Evolutionary conservation across 1,140 invertebrate genomes (phyloP).

Genomic region (Apolygus lucorum): DNA sequence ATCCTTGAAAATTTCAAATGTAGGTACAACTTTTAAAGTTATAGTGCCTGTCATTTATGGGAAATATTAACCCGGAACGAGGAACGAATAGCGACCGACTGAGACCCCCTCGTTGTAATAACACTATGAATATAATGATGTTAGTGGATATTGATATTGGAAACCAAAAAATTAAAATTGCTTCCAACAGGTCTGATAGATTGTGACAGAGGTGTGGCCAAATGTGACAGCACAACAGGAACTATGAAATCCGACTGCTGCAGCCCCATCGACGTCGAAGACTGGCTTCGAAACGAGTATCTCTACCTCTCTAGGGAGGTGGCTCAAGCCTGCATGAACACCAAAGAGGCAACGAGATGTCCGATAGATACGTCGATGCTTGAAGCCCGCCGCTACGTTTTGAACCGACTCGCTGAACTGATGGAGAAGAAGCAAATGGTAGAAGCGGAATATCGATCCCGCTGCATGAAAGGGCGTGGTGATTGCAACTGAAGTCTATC

Average conservation of each 20-base stretch:
- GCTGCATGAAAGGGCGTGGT: too few relatives aligned
- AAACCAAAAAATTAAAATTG: neutral
- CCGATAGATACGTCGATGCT: neutral
- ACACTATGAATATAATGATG: neutral
- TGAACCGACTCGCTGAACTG: conserved; percentile 1
- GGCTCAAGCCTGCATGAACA: neutral
- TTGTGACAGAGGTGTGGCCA: neutral
- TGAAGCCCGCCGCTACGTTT: neutral
- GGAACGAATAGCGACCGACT: neutral
- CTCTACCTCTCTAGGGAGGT: neutral
- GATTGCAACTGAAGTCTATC: too few relatives aligned
- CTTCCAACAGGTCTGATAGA: neutral
- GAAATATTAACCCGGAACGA: too few relatives aligned
- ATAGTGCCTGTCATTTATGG: too few relatives aligned
- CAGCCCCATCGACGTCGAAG: neutral
- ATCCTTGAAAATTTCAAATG: too few relatives aligned
- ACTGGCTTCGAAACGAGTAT: neutral
- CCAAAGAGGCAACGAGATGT: neutral
- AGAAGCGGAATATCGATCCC: neutral
- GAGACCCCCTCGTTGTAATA: too few relatives aligned
- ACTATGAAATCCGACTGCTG: neutral
- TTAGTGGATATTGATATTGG: neutral
- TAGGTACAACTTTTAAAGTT: too few relatives aligned
- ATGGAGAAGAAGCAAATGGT: conserved; percentile 13
- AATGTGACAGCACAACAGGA: neutral